Evolutionary conservation across 2,888 invertebrate species (phyloP).

Genomic region (Agonopterix heracliana): DNA sequence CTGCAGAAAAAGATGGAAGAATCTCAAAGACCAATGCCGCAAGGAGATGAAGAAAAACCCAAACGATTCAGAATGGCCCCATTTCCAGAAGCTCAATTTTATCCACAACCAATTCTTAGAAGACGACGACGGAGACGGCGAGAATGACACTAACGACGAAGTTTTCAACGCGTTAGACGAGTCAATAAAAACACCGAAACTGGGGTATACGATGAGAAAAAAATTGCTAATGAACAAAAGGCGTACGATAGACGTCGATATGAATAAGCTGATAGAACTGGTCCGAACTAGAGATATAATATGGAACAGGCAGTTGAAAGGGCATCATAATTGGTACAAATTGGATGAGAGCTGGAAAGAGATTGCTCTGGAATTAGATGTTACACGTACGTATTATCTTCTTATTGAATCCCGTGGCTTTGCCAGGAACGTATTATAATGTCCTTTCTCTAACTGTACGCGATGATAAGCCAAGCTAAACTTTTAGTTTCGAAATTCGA

Average conservation of each 20-base stretch:
- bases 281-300: constrained; percentile 57
- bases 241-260: constrained; percentile 60
- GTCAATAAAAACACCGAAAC: constrained; percentile 59
- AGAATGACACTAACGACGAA: constrained; percentile 56
- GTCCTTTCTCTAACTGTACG: too few relatives aligned
- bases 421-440: neutral
- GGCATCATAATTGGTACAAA: constrained; percentile 70
- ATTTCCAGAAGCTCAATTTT: constrained; percentile 58
- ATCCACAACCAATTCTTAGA: constrained; percentile 65
- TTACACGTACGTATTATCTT: constrained; percentile 51
- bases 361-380: constrained; percentile 57
- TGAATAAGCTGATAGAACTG: constrained; percentile 60
- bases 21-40: constrained; percentile 67
- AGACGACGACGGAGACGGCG: constrained; percentile 59
- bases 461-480: too few relatives aligned
- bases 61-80: constrained; percentile 62
- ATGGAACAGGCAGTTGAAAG: constrained; percentile 65
- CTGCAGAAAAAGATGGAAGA: constrained; percentile 70
- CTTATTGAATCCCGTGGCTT: neutral
- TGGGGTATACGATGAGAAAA: constrained; percentile 66
- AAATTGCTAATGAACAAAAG: constrained; percentile 63
- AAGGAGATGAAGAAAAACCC: constrained; percentile 68
- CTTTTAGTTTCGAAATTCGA: too few relatives aligned
- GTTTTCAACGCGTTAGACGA: constrained; percentile 56
- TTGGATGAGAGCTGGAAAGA: constrained; percentile 69